phyloP scores from a whole-genome alignment of 2,113 vertebrate species.

The Esox niger region DNA sequence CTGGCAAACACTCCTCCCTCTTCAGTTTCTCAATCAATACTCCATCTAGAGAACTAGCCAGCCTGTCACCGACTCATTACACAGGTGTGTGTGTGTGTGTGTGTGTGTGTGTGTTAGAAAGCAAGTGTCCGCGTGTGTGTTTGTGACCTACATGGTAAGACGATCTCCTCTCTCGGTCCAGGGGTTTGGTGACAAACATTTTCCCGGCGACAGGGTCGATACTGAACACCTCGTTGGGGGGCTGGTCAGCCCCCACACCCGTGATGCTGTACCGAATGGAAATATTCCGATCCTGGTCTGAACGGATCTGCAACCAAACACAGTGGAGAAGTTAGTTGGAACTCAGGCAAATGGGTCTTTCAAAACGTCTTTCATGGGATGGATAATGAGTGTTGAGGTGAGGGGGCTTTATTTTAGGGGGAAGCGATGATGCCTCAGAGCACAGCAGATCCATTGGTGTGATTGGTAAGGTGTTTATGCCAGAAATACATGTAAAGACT shows the following conservation, averaged over 20 bases:
- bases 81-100: neutral
- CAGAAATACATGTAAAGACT: slow-evolving; percentile 19
- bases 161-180: slow-evolving; percentile 89
- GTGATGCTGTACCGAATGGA: slow-evolving; percentile 95
- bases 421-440: too few relatives aligned
- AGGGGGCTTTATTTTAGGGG: too few relatives aligned
- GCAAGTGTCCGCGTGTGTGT: neutral
- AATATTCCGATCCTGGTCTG: slow-evolving; percentile 92
- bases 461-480: slow-evolving; percentile 26
- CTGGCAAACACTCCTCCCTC: neutral
- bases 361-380: neutral
- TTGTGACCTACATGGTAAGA: slow-evolving; percentile 86
- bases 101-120: neutral
- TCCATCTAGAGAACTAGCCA: neutral
- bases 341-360: neutral
- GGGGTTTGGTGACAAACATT: slow-evolving; percentile 91
- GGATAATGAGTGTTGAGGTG: too few relatives aligned
- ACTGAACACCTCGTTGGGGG: slow-evolving; percentile 91
- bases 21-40: neutral
- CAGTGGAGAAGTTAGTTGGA: neutral
- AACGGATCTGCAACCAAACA: slow-evolving; percentile 83
- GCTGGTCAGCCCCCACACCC: slow-evolving; percentile 88
- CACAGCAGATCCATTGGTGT: neutral
- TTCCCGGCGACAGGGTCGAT: slow-evolving; percentile 90
- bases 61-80: neutral